A percentile compares a stretch with the other conserved stretches of the same genome.
Evolutionary conservation across 2,888 invertebrate species (phyloP).

Genomic region (Lissonota sp.): DNA sequence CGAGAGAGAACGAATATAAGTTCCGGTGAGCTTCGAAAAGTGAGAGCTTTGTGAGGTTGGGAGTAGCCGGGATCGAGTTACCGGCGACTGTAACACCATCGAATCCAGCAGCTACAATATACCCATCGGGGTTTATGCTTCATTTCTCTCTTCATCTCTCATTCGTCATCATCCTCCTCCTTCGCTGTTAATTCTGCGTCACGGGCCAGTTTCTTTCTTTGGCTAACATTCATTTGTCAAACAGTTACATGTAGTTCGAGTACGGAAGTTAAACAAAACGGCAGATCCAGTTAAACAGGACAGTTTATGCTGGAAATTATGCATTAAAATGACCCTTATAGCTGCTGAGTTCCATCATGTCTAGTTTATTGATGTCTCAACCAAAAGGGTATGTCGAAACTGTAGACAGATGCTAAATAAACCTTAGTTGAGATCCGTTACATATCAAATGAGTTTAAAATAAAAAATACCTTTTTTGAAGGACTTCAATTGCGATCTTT

Average conservation of each 20-base stretch:
- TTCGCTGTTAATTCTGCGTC: conserved; percentile 7
- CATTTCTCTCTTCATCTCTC: neutral
- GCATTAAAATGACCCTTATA: no score
- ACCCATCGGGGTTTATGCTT: conserved; percentile 8
- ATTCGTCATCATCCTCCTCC: neutral
- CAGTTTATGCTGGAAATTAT: no score
- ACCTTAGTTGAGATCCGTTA: no score
- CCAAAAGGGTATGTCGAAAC: no score
- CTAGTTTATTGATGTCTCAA: no score
- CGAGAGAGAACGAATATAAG: conserved; percentile 26
- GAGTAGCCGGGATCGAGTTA: neutral
- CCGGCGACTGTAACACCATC: conserved; percentile 33
- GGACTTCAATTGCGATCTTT: no score
- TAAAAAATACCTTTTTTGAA: no score
- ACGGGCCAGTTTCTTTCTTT: conserved; percentile 18
- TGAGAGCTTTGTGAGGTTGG: conserved; percentile 46
- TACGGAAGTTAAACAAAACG: no score
- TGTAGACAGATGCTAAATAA: no score
- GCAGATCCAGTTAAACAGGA: no score
- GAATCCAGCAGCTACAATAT: conserved; percentile 30
- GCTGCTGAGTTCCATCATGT: no score
- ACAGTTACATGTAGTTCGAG: neutral
- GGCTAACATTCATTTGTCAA: neutral
- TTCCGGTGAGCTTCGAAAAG: conserved; percentile 45
- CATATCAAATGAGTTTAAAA: no score